phyloP scores from a whole-genome alignment of 1,140 invertebrate species.

The Hycleus phaleratus region DNA sequence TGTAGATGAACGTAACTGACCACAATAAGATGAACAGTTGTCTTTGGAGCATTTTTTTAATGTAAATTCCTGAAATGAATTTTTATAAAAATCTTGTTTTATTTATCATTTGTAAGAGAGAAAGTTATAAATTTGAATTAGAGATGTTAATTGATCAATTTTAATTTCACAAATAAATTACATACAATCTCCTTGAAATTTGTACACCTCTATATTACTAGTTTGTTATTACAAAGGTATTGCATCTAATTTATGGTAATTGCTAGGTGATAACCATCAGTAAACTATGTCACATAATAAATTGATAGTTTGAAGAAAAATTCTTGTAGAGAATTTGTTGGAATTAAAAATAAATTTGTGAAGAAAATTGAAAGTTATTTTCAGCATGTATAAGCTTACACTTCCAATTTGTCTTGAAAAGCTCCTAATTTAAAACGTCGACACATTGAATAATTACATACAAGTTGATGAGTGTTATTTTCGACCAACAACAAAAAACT shows the following conservation, averaged over 20 bases:
- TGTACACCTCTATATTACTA: no score
- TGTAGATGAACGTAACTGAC: background rate
- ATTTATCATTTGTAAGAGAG: background rate
- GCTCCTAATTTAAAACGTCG: constrained; percentile 9
- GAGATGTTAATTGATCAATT: background rate
- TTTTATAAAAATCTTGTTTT: background rate
- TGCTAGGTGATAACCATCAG: no score
- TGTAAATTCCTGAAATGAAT: no score
- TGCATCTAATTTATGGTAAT: no score
- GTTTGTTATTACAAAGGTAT: no score
- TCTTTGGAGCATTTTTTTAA: background rate
- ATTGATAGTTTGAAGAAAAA: no score
- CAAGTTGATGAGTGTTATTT: no score
- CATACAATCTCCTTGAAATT: background rate
- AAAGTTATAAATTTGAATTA: background rate
- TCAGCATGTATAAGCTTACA: constrained; percentile 4
- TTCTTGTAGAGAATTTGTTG: no score
- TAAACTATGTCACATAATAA: no score
- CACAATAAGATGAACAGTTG: constrained; percentile 1
- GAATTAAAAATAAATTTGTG: no score
- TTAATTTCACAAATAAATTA: background rate
- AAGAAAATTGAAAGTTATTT: constrained; percentile 12
- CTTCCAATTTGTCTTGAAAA: constrained; percentile 9
- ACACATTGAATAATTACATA: background rate
- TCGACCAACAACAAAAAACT: no score